Evolutionary conservation across 2,888 invertebrate genomes (phyloP).

Genomic region (Rhagophthalmus giganteus): DNA sequence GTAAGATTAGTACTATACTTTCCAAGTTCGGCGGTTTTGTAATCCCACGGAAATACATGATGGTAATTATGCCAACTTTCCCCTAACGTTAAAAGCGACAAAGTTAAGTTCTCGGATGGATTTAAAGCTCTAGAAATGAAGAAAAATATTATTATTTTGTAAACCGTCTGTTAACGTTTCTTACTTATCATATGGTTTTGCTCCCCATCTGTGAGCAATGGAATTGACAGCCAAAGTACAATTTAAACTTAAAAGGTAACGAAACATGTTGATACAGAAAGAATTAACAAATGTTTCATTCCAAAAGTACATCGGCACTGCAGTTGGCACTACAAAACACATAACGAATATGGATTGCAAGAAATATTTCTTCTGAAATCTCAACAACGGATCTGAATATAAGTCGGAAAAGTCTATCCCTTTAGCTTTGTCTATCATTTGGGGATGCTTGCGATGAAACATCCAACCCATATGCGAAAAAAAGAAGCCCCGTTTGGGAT

Average conservation of each 20-base stretch:
- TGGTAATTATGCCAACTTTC: conserved; percentile 90
- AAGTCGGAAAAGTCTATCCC: conserved; percentile 84
- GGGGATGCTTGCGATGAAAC: conserved; percentile 85
- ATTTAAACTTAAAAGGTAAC: conserved; percentile 79
- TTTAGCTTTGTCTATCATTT: conserved; percentile 84
- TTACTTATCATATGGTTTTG: conserved; percentile 74
- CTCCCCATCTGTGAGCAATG: conserved; percentile 81
- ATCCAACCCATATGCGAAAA: conserved; percentile 97
- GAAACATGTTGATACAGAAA: conserved; percentile 72
- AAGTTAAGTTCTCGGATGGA: conserved; percentile 71
- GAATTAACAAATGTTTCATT: conserved; percentile 69
- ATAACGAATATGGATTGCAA: conserved; percentile 70
- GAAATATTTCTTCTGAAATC: conserved; percentile 87
- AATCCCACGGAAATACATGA: conserved; percentile 84
- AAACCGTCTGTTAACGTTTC: conserved; percentile 30
- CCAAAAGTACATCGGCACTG: conserved; percentile 77
- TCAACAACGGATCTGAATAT: conserved; percentile 75
- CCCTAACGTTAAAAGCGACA: conserved; percentile 69
- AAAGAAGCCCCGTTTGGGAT: conserved; percentile 90
- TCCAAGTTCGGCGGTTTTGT: conserved; percentile 80
- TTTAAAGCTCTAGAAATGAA: conserved; percentile 60
- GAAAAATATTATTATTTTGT: neutral
- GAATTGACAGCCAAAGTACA: conserved; percentile 91
- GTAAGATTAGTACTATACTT: conserved; percentile 68
- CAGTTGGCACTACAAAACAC: conserved; percentile 77